Evolutionary conservation across 2,113 vertebrate species (phyloP).

Genomic region (Anoura caudifer): DNA sequence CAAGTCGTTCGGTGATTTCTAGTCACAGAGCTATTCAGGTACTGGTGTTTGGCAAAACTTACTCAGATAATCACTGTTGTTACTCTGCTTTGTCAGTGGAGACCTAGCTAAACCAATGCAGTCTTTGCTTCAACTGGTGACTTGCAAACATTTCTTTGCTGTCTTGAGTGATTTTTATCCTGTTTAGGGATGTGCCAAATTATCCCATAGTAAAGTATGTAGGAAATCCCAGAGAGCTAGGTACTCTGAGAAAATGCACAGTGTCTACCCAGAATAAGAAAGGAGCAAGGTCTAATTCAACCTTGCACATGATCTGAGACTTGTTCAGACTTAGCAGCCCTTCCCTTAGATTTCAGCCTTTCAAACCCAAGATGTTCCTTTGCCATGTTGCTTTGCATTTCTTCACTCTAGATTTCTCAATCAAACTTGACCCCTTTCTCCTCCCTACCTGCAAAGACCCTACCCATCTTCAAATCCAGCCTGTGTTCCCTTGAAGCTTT

Average conservation of each 20-base stretch:
- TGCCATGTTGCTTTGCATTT: not conserved
- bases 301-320: not conserved
- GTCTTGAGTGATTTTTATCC: not conserved
- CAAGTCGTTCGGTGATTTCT: not conserved
- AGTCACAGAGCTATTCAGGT: not conserved
- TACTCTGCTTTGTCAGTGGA: not conserved
- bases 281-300: not conserved
- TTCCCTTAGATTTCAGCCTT: not conserved
- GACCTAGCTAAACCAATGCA: not conserved
- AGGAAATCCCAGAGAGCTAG: not conserved
- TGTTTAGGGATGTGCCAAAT: not conserved
- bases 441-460: not conserved
- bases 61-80: not conserved
- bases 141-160: not conserved
- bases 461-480: not conserved
- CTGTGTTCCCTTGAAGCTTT: not conserved
- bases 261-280: not conserved
- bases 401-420: not conserved
- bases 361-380: not conserved
- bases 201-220: not conserved
- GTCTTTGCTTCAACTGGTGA: not conserved
- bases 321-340: too few species aligned
- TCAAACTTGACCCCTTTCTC: not conserved
- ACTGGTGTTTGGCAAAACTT: not conserved
- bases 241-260: not conserved